Base-by-base conservation (phyloP, 2,113 vertebrate species). In the Hemiprocne comata region DNA sequence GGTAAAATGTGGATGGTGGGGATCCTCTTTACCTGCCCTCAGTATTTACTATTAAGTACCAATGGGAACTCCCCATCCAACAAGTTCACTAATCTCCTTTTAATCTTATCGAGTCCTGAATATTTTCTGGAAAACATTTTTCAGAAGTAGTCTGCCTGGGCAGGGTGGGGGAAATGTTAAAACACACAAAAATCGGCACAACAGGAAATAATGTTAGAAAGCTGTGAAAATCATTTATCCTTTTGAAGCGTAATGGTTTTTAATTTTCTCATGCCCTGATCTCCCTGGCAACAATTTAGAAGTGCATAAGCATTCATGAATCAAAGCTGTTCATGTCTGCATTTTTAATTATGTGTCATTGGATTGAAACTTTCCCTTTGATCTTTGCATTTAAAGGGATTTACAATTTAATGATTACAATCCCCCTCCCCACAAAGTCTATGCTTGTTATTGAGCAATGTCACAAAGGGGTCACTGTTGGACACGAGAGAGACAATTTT, bases 241-340 rank as follows among this genome's bases (percentile, higher is more conserved):
- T 98, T 98, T 97, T 97, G 95, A 98, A 96, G 95, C 67, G 1
- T 96, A 95, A 95, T 98, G 95, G 95, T 88, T 97, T 98, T 98
- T 98, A 95, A 97, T 98, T 98, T 98, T 97, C 97, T 97, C 94
- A 87, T 97, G 95, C 97, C 96, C 97, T 94, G 96, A 97, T 98
- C 98, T 98, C 97, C 97, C 94, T 97, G 96, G 97, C 97, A 98
- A 97, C 97, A 97, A 97, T 97, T 98, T 96, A 97, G 95, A 97
- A 97, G 94, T 96, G 90, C 95, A 95, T 86, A 97, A 96, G 97
- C 94, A 95, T 97, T 97, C 95, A 80, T 95, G 97, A 98, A 98
- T 98, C 97, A 97, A 97, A 97, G 96, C 85, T 29, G 51, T 92
- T 96, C 97, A 94, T 9, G 65, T 96, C 97, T 97, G 96, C 95